Base-by-base conservation (phyloP, 2,888 invertebrate genomes). In the Euclidia mi region DNA sequence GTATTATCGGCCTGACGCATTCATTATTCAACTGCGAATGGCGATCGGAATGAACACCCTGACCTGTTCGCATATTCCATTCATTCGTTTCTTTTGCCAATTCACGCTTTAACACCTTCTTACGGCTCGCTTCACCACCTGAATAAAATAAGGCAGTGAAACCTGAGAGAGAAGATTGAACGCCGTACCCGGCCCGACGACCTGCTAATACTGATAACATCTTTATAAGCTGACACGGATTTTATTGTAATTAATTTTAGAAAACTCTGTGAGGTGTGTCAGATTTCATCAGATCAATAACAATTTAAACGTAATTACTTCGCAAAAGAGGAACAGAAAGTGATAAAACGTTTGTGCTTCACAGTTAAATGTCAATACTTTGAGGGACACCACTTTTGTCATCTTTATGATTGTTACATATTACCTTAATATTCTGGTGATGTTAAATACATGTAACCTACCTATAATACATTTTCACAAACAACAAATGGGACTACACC, bases 61-160 rank as follows among this genome's bases (percentile, higher is more conserved):
- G 65, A 82, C 79, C 84, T 84, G 81, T 82, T 87, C 88, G 82
- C 82, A 88, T 91, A 88, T 89, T 88, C 88, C 88, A 90, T 91
- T 90, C 86, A 91, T 89, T 86, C 87, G 82, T 79, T 88, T 87
- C 84, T 85, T 91, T 88, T 85, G 83, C 87, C 88, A 84, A 88
- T 92, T 92, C 90, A 88, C 91, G 92, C 87, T 90, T 92, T 92
- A 92, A 90, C 92, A 92, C 92, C 91, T 92, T 88, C 89, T 90
- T 90, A 92, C 85, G 82, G 82, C 76, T 84, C 84, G 85, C 84
- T 88, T 87, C 90, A 88, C 85, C 84, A 78, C 76, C 80, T 92
- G 91, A 93, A 93, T 93, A 92, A 92, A 89, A 89, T 89, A 91
- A 85, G 82, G 82, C 76, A 75, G 72, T 63, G 59, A 78, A 87